phyloP scores from a whole-genome alignment of 2,888 invertebrate genomes.

The Stenchaetothrips biformis region DNA sequence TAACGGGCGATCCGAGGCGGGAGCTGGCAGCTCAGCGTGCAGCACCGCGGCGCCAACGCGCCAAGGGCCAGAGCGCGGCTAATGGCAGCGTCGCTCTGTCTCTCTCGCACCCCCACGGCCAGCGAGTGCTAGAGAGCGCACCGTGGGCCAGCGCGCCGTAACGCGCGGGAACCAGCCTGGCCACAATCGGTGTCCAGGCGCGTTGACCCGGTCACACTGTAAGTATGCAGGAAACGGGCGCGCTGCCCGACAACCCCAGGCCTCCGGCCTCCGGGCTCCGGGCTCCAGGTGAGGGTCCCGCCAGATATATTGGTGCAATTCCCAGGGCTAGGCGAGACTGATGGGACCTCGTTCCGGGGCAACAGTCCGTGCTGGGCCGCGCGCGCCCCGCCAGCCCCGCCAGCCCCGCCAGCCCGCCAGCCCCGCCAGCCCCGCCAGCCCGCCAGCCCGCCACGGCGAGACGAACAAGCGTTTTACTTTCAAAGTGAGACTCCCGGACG shows the following conservation, averaged over 20 bases:
- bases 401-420: neutral
- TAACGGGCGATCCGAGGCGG: too few relatives aligned
- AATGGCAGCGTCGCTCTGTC: neutral
- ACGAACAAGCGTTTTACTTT: neutral
- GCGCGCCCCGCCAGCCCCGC: neutral
- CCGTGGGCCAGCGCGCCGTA: neutral
- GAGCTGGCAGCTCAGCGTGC: too few relatives aligned
- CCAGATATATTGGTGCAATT: slow-evolving; percentile 1
- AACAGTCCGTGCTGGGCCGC: neutral
- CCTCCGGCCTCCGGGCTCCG: neutral
- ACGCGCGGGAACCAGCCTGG: neutral
- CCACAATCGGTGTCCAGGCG: too few relatives aligned
- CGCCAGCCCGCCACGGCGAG: neutral
- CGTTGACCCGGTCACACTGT: too few relatives aligned
- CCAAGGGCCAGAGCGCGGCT: too few relatives aligned
- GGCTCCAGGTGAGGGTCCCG: neutral
- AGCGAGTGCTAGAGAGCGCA: neutral
- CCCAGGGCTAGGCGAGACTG: neutral
- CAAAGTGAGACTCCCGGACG: neutral
- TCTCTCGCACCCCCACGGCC: neutral
- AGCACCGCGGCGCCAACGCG: too few relatives aligned
- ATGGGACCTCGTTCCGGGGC: neutral
- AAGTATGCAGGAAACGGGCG: too few relatives aligned
- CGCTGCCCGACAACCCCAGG: too few relatives aligned
- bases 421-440: neutral